These are phyloP conservation scores for Mustela lutreola DNA, from an alignment of 2,113 vertebrate species.

Conservation along the genomic window DNA sequence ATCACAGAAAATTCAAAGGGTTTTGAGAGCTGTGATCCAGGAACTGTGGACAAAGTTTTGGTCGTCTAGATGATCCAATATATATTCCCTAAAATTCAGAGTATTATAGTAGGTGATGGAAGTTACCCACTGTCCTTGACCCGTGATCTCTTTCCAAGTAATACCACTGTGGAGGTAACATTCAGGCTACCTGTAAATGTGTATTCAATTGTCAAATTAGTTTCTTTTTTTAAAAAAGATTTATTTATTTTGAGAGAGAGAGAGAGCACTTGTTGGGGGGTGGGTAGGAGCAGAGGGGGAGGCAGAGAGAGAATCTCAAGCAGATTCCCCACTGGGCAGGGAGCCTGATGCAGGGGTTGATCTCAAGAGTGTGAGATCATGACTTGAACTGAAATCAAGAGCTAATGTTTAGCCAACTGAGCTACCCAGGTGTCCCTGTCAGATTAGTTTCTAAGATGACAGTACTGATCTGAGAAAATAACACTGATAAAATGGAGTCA, in stretches of 20 bases:
- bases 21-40: neutral
- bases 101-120: neutral
- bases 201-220: neutral
- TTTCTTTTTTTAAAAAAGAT: neutral
- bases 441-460: neutral
- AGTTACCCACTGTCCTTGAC: neutral
- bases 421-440: neutral
- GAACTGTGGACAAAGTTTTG: neutral
- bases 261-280: neutral
- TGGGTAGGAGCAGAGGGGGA: neutral
- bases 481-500: neutral
- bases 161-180: neutral
- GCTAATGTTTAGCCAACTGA: neutral
- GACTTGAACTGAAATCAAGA: neutral
- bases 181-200: neutral
- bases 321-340: neutral
- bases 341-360: neutral
- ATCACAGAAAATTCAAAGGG: neutral
- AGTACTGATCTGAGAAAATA: neutral
- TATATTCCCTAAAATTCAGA: neutral
- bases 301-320: neutral
- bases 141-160: neutral
- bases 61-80: neutral
- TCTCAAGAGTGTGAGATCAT: neutral
- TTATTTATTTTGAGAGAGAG: neutral